Conservation (phyloP, 2,113 vertebrate genomes). For the Phrynosoma blainvillii region DNA sequence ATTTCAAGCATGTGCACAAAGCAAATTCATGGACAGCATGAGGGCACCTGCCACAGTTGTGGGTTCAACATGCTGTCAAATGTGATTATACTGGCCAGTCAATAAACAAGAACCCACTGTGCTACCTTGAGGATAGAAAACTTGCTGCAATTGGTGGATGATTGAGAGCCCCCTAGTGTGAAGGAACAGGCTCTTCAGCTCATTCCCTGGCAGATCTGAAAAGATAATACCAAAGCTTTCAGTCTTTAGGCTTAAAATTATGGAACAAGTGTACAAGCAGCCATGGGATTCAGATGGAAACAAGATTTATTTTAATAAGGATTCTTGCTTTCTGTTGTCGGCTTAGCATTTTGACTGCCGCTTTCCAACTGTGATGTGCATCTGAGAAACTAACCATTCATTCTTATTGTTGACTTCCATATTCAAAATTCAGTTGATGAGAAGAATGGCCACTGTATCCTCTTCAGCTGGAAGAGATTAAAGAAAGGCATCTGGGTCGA, state of each 20-base stretch:
- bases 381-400: not conserved
- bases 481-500: not conserved
- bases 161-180: constrained; percentile 3
- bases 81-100: not conserved
- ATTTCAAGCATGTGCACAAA: not conserved
- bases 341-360: not conserved
- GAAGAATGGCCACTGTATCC: not conserved
- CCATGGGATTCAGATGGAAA: not conserved
- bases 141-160: constrained; percentile 3
- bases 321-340: not conserved
- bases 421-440: not conserved
- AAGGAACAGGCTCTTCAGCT: not conserved
- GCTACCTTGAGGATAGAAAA: not conserved
- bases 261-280: not conserved
- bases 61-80: constrained; percentile 17
- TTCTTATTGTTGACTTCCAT: not conserved
- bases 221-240: not conserved
- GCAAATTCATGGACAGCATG: constrained; percentile 8
- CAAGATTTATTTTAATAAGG: not conserved
- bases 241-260: not conserved
- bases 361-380: not conserved
- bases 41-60: not conserved
- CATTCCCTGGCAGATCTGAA: not conserved
- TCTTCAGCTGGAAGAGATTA: not conserved
- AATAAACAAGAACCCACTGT: not conserved